These are phyloP conservation scores for Parazoanthus swiftii DNA, from an alignment of 92 coral and sea anemone genomes.

Conservation along the genomic window DNA sequence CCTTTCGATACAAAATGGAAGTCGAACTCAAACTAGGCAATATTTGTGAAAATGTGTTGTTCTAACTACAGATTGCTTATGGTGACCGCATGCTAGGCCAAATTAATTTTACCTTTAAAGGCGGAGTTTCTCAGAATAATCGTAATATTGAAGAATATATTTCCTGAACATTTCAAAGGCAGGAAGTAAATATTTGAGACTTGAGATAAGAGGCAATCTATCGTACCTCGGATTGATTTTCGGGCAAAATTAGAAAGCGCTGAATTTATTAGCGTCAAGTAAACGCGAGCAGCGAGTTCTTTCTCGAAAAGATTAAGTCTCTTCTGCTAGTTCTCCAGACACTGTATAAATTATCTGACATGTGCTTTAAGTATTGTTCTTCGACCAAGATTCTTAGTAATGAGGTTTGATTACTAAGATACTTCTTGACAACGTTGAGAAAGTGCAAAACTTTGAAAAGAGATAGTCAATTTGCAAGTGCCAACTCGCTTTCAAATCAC, in stretches of 20 bases:
- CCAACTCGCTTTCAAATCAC: conserved; percentile 36
- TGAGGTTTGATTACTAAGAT: conserved; percentile 37
- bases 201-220: conserved; percentile 68
- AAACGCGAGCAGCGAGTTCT: background rate
- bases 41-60: conserved; percentile 5
- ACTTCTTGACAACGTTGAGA: conserved; percentile 39
- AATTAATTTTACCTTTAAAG: conserved; percentile 72
- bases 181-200: conserved; percentile 78
- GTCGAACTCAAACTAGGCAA: conserved; percentile 14
- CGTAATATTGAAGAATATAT: conserved; percentile 66
- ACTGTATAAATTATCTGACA: conserved; percentile 65
- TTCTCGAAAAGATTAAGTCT: background rate
- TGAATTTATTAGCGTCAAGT: conserved; percentile 16
- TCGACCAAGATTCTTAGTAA: conserved; percentile 32
- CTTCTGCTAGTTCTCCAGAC: conserved; percentile 45
- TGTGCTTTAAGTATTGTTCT: conserved; percentile 52
- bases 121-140: conserved; percentile 78
- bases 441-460: conserved; percentile 47
- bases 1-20: conserved; percentile 32
- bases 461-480: conserved; percentile 43
- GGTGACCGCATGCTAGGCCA: conserved; percentile 48
- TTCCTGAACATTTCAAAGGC: conserved; percentile 78
- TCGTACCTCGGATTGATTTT: conserved; percentile 32
- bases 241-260: conserved; percentile 28
- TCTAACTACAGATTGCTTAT: conserved; percentile 15